Base-by-base conservation (phyloP, 2,797 vertebrate species). In the Gorsachius magnificus region DNA sequence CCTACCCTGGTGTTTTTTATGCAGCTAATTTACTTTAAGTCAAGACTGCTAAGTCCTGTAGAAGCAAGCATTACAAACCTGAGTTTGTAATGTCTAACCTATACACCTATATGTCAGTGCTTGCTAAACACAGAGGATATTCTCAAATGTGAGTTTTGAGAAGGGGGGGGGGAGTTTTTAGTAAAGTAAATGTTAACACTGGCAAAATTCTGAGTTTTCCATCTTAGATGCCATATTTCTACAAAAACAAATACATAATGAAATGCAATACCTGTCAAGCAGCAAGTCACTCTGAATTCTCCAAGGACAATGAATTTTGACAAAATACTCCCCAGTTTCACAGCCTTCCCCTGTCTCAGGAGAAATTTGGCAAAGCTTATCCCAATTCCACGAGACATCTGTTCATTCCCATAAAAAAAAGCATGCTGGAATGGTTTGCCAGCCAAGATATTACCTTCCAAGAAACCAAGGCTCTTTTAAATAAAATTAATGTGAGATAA, bases 31-130 rank as follows among this genome's bases (percentile, higher is more conserved):
- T 56, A 61, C 58, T 29, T 82, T 53, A 15, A 8, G 20, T 20
- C 11, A 74, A 48, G 38, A 31, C 21, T 78, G 15, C 54, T 53
- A 46, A 11, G 19, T 45, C 53, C 3, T 1, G 38, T 13, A 64
- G n/a, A 54, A 53, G 4, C 0, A 0, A 58, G n/a, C 1, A 1
- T 33, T 75, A 58, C 20, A 70, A 65, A 54, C 36, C 22, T 38
- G 26, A 35, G 22, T 46, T 80, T 71, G n/a, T 18, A 25, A n/a
- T 16, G 9, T 61, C 36, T 63, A 53, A 57, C 38, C 13, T n/a
- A 16, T 10, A 54, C 0, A 1, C 11, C 31, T 51, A 4, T 54
- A 38, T 6, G 28, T 70, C 51, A 65, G 35, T 19, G 36, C 10
- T 75, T 53, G 61, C 77, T 41, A 60, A 11, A 46, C 14, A 85